A percentile compares a stretch with the other conserved stretches of the same genome.
Evolutionary conservation across 1,140 invertebrate genomes (phyloP).

Genomic region (Grapholita molesta): DNA sequence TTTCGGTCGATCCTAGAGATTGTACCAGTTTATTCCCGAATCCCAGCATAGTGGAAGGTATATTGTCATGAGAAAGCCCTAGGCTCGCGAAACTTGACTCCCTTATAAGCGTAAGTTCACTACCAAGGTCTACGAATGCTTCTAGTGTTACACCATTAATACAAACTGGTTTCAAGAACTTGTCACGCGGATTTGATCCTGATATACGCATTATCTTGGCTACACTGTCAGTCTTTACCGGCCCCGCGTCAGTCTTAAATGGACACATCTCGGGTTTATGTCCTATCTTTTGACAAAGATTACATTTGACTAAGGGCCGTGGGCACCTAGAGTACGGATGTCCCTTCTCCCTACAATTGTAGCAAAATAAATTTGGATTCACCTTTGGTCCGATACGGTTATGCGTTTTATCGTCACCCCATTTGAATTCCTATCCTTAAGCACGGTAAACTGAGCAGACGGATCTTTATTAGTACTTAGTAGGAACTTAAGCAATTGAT

Average conservation of each 20-base stretch:
- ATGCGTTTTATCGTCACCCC: background rate
- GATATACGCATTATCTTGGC: background rate
- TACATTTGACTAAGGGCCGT: background rate
- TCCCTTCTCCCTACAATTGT: background rate
- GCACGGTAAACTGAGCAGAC: too few relatives aligned
- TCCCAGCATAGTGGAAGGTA: slow-evolving; percentile 23
- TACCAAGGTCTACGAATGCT: slow-evolving; percentile 24
- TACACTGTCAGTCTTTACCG: background rate
- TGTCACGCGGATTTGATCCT: background rate
- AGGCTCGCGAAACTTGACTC: slow-evolving; percentile 4
- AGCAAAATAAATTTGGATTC: too few relatives aligned
- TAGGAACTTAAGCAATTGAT: background rate
- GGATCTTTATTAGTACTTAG: background rate
- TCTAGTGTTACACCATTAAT: background rate
- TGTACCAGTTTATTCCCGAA: slow-evolving; percentile 26
- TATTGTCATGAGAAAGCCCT: slow-evolving; percentile 19
- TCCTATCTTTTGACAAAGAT: background rate
- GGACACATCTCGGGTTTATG: background rate
- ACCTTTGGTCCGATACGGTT: background rate
- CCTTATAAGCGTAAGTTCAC: slow-evolving; percentile 22
- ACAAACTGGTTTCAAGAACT: background rate
- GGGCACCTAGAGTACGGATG: background rate
- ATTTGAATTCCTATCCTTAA: background rate
- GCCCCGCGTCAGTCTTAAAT: background rate
- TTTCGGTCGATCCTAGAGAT: slow-evolving; percentile 20